phyloP scores from a whole-genome alignment of 2,888 invertebrate genomes.

The Palloptera scutellata region DNA sequence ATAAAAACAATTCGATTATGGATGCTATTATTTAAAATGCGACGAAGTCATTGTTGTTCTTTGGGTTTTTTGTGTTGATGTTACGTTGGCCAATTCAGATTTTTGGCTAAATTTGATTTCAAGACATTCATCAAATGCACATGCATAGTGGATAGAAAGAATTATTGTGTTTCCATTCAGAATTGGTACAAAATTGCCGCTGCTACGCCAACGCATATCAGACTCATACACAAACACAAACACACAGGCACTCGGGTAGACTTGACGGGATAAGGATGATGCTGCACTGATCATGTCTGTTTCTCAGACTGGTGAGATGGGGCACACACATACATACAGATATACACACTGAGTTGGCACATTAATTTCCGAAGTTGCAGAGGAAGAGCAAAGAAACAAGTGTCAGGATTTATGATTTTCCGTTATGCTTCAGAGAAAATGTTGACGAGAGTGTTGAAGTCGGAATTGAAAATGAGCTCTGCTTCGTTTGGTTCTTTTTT shows the following conservation, averaged over 20 bases:
- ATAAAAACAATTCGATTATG: not conserved
- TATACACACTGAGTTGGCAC: constrained; percentile 9
- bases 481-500: constrained; percentile 4
- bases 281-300: too few species aligned
- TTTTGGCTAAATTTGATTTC: constrained; percentile 32
- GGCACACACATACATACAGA: not conserved
- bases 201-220: constrained; percentile 21
- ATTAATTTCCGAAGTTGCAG: constrained; percentile 11
- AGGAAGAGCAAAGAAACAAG: constrained; percentile 44
- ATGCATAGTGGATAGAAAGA: not conserved
- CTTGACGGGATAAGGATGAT: too few species aligned
- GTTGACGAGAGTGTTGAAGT: constrained; percentile 38
- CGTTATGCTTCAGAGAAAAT: constrained; percentile 45
- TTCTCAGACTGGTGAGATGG: too few species aligned
- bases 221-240: not conserved
- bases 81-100: not conserved
- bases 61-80: not conserved
- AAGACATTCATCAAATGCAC: constrained; percentile 35
- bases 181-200: constrained; percentile 16
- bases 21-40: not conserved
- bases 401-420: constrained; percentile 48
- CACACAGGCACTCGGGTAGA: not conserved
- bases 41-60: not conserved
- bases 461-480: constrained; percentile 30
- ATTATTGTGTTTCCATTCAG: constrained; percentile 16